Percentiles rank a stretch among this genome's conserved stretches.
phyloP scores from a whole-genome alignment of 1,140 invertebrate species.

The Bombyx mandarina region DNA sequence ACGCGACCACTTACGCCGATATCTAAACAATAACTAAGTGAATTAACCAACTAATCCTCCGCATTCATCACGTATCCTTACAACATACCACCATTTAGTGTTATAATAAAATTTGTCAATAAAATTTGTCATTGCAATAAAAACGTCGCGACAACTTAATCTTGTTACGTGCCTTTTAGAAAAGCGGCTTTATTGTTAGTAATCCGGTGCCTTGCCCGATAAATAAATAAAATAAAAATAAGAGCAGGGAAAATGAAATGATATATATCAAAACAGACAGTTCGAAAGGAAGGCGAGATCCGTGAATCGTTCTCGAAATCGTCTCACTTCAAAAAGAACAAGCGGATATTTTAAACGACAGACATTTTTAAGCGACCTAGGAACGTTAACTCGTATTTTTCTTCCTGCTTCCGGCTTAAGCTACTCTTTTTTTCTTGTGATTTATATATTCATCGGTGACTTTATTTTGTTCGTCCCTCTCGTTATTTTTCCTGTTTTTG shows the following conservation, averaged over 20 bases:
- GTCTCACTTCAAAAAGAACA: no score
- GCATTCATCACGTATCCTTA: no score
- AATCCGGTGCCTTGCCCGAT: not conserved
- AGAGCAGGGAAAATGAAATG: not conserved
- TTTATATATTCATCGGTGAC: no score
- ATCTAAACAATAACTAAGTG: constrained; percentile 34
- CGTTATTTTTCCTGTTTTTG: no score
- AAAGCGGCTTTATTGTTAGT: constrained; percentile 1
- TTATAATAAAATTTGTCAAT: constrained; percentile 1
- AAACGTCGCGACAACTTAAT: not conserved
- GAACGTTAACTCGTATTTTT: no score
- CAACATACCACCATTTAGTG: not conserved
- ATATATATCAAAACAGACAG: not conserved
- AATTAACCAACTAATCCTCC: no score
- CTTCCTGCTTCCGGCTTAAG: no score
- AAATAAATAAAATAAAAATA: not conserved
- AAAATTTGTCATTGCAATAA: not conserved
- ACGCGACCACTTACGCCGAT: constrained; percentile 30
- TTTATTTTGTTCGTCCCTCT: no score
- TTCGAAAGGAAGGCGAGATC: not conserved
- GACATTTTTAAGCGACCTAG: no score
- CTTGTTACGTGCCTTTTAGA: constrained; percentile 4
- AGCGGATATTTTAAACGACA: no score
- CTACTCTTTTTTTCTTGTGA: no score
- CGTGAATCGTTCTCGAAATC: no score